These are phyloP conservation scores for Thalpophila matura DNA, from an alignment of 2,888 invertebrate genomes.

Conservation along the genomic window DNA sequence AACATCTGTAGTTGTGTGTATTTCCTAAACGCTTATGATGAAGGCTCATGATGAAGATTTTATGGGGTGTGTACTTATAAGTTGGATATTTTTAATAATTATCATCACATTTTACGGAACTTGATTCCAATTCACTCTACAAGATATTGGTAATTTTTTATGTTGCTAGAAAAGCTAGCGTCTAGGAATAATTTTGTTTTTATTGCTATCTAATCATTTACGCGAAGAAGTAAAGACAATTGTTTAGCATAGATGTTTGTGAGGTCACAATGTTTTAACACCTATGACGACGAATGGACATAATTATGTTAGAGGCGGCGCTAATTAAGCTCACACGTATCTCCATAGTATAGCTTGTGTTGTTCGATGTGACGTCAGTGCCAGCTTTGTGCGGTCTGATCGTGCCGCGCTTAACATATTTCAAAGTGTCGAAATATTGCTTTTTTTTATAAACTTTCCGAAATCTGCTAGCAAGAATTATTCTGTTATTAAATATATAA, in stretches of 20 bases:
- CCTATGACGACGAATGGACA: not conserved
- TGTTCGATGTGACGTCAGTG: not conserved
- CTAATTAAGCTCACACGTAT: conserved; percentile 28
- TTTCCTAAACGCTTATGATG: conserved; percentile 40
- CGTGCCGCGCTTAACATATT: not conserved
- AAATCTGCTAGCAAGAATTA: too few species aligned
- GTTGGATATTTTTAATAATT: not conserved
- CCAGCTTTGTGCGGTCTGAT: not conserved
- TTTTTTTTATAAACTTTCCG: too few species aligned
- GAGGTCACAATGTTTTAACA: conserved; percentile 4
- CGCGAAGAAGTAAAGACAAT: too few species aligned
- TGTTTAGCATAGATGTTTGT: not conserved
- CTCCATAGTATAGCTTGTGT: not conserved
- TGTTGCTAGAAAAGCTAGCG: too few species aligned
- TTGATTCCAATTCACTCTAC: not conserved
- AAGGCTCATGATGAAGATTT: conserved; percentile 51
- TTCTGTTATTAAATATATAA: too few species aligned
- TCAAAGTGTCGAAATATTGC: not conserved
- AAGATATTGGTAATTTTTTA: not conserved
- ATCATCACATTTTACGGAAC: not conserved
- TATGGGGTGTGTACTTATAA: conserved; percentile 54
- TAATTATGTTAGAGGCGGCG: conserved; percentile 2
- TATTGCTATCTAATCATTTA: too few species aligned
- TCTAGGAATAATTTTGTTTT: too few species aligned
- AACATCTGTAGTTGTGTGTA: conserved; percentile 14